These are phyloP conservation scores for Azemiops feae DNA, from an alignment of 2,113 vertebrate genomes.

Conservation along the genomic window DNA sequence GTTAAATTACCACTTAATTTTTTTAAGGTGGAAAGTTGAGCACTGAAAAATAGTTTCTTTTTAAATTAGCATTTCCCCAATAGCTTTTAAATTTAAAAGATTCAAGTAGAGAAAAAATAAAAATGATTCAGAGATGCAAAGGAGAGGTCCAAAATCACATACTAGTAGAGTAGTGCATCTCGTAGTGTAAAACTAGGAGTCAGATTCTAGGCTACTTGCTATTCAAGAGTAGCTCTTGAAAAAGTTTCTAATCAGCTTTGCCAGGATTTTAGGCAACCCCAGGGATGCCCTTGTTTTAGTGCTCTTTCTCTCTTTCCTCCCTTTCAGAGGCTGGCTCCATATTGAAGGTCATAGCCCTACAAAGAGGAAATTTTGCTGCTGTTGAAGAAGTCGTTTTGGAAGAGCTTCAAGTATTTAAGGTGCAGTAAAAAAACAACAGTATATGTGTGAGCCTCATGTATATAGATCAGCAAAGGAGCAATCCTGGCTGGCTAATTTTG, in stretches of 20 bases:
- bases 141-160: not conserved
- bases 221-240: not conserved
- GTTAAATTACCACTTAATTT: no score
- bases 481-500: no score
- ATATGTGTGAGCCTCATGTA: not conserved
- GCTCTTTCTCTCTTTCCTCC: conserved; percentile 2
- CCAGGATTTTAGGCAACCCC: not conserved
- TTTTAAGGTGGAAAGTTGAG: not conserved
- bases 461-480: not conserved
- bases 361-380: conserved; percentile 63
- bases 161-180: not conserved
- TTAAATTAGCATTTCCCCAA: not conserved
- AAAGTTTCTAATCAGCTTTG: not conserved
- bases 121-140: not conserved
- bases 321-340: conserved; percentile 81
- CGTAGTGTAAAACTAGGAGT: not conserved
- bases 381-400: conserved; percentile 87
- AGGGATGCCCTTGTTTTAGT: not conserved
- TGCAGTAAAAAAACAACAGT: conserved; percentile 40
- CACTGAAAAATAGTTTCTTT: not conserved
- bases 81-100: not conserved
- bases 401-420: conserved; percentile 94
- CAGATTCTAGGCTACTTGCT: not conserved
- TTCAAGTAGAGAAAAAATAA: not conserved
- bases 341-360: conserved; percentile 84